These are phyloP conservation scores for Ptyas mucosa DNA, from an alignment of 2,113 vertebrate genomes.

Conservation along the genomic window DNA sequence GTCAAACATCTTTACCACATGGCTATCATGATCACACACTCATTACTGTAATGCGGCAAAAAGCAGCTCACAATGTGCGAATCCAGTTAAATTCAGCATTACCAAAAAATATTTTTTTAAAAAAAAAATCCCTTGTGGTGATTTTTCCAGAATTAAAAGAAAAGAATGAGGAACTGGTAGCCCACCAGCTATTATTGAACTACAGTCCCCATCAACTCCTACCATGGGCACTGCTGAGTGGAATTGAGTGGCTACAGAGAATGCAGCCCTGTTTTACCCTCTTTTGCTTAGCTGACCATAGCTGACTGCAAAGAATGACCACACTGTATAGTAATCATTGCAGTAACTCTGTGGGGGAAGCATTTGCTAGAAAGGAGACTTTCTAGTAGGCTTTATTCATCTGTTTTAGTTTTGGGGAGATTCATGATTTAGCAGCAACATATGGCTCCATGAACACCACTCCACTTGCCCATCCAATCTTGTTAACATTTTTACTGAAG, in stretches of 20 bases:
- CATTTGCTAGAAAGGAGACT: not conserved
- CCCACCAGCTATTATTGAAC: too few relatives aligned
- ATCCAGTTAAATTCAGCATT: not conserved
- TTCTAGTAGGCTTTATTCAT: not conserved
- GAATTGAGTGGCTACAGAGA: not conserved
- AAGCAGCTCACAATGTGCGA: not conserved
- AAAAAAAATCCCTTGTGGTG: not conserved
- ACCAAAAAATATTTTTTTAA: not conserved
- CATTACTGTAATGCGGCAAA: not conserved
- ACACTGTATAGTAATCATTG: not conserved
- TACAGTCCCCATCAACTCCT: not conserved
- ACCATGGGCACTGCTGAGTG: too few relatives aligned
- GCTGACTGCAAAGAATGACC: not conserved
- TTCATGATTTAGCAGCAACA: not conserved
- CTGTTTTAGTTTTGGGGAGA: not conserved
- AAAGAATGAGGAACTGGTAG: not conserved
- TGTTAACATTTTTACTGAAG: not conserved
- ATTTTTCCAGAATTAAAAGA: not conserved
- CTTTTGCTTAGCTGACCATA: not conserved
- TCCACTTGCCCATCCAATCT: not conserved
- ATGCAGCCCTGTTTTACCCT: not conserved
- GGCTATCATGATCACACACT: not conserved
- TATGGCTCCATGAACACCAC: not conserved
- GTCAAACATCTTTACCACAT: not conserved
- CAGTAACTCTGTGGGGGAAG: not conserved